Evolutionary conservation across 2,113 vertebrate genomes (phyloP), one percentile per base, ranked within the genome.

Genomic region (Struthidea cinerea): DNA sequence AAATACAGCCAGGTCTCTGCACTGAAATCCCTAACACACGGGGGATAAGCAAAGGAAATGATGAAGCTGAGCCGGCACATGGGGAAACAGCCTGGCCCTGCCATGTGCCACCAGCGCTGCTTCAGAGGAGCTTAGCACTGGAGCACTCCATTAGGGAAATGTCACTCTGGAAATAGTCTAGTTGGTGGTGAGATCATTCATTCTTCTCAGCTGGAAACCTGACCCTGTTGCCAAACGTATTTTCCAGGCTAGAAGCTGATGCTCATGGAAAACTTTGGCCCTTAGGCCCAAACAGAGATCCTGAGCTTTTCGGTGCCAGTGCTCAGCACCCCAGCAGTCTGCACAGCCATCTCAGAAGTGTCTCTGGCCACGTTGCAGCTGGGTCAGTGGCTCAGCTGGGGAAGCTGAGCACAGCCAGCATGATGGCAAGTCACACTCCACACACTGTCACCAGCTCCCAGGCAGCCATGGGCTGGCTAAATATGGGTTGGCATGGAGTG

Each of bases 171-270:
- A 92, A 97, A 94, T 68, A 96, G 68, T 49, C 79, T 18, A 2
- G 78, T 87, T 81, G 33, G 61, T 82, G 87, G 76, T 95, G 89
- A 95, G 89, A 91, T 84, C 85, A 96, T 95, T 96, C 88, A 74
- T 95, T 96, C 85, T 96, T 94, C 91, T 91, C 84, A 81, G 84
- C 41, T 95, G 88, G 94, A 93, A 96, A 91, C 46, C 85, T 37
- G 70, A 93, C 46, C 44, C 74, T 53, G 52, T 84, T 71, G 64
- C 94, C 96, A 94, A 90, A 95, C 42, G 88, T 55, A 68, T 92
- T 96, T 95, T 96, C 86, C 85, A 86, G 82, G 57, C 80, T 71
- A 64, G 53, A 90, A 93, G 88, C 56, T 94, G 86, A 95, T 39
- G 41, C 42, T 84, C 41, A 84, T 44, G 86, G 86, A 93, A 96